Conservation (phyloP, 2,113 vertebrate species). For the Barnardius zonarius region DNA sequence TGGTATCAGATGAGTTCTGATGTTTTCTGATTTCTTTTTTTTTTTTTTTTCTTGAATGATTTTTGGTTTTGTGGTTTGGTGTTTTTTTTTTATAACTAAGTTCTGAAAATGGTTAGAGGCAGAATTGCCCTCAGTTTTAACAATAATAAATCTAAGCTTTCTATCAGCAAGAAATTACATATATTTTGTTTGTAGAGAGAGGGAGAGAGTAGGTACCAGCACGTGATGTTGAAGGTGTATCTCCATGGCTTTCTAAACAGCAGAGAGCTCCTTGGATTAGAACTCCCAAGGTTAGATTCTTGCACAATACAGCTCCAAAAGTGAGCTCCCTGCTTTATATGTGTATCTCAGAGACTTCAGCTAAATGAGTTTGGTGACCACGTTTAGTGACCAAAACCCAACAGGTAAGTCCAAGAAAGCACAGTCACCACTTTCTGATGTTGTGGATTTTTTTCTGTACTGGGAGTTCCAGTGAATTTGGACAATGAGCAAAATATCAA, state of each 20-base stretch:
- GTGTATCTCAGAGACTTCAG: not conserved
- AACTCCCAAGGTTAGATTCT: not conserved
- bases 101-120: not conserved
- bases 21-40: not conserved
- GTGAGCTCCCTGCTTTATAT: not conserved
- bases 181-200: not conserved
- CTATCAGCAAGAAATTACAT: not conserved
- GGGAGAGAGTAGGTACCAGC: not conserved
- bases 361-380: no score
- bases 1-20: not conserved
- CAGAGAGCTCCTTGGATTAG: not conserved
- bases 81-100: not conserved
- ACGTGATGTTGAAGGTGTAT: not conserved
- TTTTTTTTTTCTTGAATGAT: not conserved
- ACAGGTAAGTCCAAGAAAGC: not conserved
- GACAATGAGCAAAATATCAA: not conserved
- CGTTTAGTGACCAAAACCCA: not conserved
- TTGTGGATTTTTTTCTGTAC: not conserved
- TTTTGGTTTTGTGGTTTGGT: no score
- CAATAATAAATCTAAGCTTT: not conserved
- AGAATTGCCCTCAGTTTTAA: not conserved
- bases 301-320: not conserved
- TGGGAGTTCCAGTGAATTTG: not conserved
- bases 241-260: not conserved
- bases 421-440: accelerated